Evolutionary conservation across 2,797 vertebrate genomes (phyloP).

Genomic region (Gila robusta): DNA sequence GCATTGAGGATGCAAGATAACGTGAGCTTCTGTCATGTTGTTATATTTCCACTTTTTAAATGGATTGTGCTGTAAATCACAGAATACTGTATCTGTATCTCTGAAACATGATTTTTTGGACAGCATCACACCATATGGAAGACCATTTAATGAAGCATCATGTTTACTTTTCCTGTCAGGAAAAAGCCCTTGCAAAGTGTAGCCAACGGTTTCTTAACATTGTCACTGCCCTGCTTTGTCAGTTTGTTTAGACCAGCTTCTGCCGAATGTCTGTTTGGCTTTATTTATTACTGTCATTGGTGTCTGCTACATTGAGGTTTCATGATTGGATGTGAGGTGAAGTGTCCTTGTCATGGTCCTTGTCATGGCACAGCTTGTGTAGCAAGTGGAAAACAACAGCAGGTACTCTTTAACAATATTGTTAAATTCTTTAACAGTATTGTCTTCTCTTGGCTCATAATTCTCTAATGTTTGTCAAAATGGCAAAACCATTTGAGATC

Average conservation of each 20-base stretch:
- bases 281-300: slow-evolving; percentile 11
- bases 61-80: not conserved
- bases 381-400: not conserved
- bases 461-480: not conserved
- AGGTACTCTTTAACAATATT: not conserved
- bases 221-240: slow-evolving; percentile 11
- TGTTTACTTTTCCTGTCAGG: slow-evolving; percentile 45
- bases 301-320: not conserved
- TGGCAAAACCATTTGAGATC: not conserved
- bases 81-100: not conserved
- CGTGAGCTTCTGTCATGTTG: not conserved
- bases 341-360: not conserved
- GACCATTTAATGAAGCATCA: slow-evolving; percentile 26
- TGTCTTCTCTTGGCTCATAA: not conserved
- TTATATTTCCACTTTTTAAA: not conserved
- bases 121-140: slow-evolving; percentile 45
- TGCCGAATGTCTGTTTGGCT: not conserved
- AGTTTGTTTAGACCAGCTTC: too few species aligned
- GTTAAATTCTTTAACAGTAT: too few species aligned
- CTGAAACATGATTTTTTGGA: slow-evolving; percentile 32
- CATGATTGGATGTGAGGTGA: not conserved
- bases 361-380: not conserved
- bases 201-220: not conserved
- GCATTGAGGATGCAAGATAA: not conserved
- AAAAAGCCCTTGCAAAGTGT: not conserved